phyloP scores from a whole-genome alignment of 1,140 invertebrate genomes.

The Microplitis mediator region DNA sequence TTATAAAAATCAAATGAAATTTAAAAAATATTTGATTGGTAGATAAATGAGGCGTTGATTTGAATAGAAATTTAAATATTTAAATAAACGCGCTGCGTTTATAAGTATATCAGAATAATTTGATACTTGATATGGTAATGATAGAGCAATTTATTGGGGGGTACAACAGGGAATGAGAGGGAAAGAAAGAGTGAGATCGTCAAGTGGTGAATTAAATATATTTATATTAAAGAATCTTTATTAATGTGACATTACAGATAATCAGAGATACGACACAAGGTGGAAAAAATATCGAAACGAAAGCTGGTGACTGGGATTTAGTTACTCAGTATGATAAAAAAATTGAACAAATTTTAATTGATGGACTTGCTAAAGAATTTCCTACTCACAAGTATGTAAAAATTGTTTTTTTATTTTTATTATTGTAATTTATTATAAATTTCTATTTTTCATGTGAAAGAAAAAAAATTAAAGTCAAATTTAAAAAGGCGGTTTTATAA shows the following conservation, averaged over 20 bases:
- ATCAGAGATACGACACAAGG: conserved; percentile 48
- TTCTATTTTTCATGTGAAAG: too few relatives aligned
- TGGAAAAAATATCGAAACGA: conserved; percentile 50
- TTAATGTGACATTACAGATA: conserved; percentile 34
- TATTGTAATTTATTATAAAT: too few relatives aligned
- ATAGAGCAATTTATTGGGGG: too few relatives aligned
- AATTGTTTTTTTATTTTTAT: not conserved
- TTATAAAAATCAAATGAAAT: too few relatives aligned
- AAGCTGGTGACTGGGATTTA: conserved; percentile 71
- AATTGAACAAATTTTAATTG: conserved; percentile 77
- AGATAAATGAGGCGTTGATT: too few relatives aligned
- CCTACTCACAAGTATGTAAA: conserved; percentile 74
- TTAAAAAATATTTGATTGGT: too few relatives aligned
- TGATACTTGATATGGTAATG: not conserved
- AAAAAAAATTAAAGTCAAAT: too few relatives aligned
- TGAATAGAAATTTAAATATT: too few relatives aligned
- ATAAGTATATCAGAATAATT: too few relatives aligned
- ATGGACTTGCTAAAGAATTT: conserved; percentile 69
- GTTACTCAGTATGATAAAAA: conserved; percentile 83
- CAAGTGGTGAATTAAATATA: not conserved
- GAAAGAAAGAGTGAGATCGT: too few relatives aligned
- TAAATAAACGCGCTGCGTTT: too few relatives aligned
- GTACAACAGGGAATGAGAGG: too few relatives aligned
- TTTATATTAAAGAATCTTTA: conserved; percentile 3
- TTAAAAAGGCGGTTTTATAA: not conserved